Evolutionary conservation across 2,797 vertebrate species (phyloP).

Genomic region (Morelia viridis): DNA sequence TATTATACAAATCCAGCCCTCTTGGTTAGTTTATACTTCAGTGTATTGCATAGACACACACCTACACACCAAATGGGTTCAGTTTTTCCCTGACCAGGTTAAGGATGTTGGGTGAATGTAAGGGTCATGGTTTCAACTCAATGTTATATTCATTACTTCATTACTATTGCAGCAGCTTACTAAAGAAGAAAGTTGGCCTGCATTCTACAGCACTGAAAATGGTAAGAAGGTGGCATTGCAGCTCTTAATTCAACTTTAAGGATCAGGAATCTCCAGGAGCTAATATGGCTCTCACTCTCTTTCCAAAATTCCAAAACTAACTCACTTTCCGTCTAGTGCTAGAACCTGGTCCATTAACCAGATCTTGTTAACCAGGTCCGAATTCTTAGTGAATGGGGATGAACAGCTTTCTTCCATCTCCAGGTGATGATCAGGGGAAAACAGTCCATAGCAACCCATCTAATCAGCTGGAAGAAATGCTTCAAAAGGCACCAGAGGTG

Average conservation of each 20-base stretch:
- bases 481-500: too few relatives aligned
- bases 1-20: background rate
- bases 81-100: background rate
- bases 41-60: background rate
- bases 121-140: background rate
- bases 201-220: background rate
- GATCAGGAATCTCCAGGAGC: background rate
- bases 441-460: too few relatives aligned
- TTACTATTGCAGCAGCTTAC: background rate
- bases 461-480: too few relatives aligned
- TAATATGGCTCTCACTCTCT: background rate
- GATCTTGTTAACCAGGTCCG: background rate
- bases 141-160: background rate
- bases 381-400: background rate
- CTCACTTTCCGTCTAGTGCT: background rate
- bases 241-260: background rate
- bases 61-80: background rate
- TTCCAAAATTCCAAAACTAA: background rate
- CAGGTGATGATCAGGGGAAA: too few relatives aligned
- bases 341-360: background rate
- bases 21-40: background rate
- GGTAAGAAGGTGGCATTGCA: background rate
- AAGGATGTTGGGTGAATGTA: background rate
- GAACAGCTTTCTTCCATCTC: too few relatives aligned
- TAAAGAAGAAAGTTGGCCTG: background rate